Evolutionary conservation across 2,797 vertebrate species (phyloP), one percentile per base, ranked within the genome.

Genomic region (Hoplostethus mediterraneus): DNA sequence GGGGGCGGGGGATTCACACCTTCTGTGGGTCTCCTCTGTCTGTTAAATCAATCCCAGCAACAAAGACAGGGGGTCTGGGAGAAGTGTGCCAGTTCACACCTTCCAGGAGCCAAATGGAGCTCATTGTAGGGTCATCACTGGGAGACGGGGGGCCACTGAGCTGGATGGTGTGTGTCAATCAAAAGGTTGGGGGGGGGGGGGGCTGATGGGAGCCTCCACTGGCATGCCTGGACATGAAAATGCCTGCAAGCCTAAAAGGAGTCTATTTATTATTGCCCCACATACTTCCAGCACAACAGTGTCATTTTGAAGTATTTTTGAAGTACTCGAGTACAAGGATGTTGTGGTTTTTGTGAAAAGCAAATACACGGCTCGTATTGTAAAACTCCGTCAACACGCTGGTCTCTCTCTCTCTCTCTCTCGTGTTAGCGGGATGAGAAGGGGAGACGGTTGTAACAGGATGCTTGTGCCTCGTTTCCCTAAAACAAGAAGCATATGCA

Each of bases 51-150:
- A 90, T 86, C 79, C 86, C 64, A 67, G 81, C 83, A 90, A 91
- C 91, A 93, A 89, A 93, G 89, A 76, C 65, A 31, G 55, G 47
- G 77, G 53, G 77, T 12, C 14, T 76, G 67, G 36, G 31, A 38
- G 47, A 88, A 83, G 91, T 90, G 93, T 87, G 81, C 78, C 71
- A 33, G 90, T 93, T 95, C 90, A 94, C 94, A 94, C 92, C 90
- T 93, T 87, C 30, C 59, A 84, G 70, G 58, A 69, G 90, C 88
- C 94, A 95, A 94, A 95, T 93, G 94, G 94, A 33, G 59, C 84
- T 88, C 54, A 42, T 87, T 91, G 87, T 88, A 21, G 70, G 75
- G 71, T 53, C 55, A 31, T 79, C 51, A 31, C 72, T 82, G 77
- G 76, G 59, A 66, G 62, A 83, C 64, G 21, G 21, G 21, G 21